These are phyloP conservation scores for Enhydra lutris DNA, from an alignment of 2,113 vertebrate species.

Conservation along the genomic window DNA sequence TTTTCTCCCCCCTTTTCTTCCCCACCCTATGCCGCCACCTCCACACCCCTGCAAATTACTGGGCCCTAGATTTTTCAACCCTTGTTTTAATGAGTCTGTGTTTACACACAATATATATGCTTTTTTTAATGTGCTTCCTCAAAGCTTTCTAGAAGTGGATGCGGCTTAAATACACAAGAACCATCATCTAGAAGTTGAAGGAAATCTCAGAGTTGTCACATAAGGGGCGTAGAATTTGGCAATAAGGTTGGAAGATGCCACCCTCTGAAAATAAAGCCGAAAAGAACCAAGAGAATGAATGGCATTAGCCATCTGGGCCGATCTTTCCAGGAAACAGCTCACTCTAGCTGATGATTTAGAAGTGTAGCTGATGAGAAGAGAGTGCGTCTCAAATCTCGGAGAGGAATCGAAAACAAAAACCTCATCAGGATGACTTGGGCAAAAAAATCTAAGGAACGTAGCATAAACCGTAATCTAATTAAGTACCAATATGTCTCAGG, in stretches of 20 bases:
- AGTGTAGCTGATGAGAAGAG: not conserved
- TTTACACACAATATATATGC: not conserved
- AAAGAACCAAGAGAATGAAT: not conserved
- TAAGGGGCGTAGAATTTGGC: not conserved
- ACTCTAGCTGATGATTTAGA: not conserved
- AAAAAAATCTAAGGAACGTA: not conserved
- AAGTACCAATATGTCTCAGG: not conserved
- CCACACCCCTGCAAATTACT: not conserved
- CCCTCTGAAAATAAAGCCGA: not conserved
- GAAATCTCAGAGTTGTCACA: not conserved
- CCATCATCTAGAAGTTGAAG: not conserved
- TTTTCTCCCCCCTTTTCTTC: not conserved
- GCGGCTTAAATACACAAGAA: not conserved
- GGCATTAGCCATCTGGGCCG: not conserved
- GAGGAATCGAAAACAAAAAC: not conserved
- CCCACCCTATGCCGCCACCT: rapidly evolving
- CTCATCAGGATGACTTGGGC: not conserved
- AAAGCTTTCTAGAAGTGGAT: not conserved
- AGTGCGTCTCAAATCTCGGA: not conserved
- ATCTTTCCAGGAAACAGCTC: not conserved
- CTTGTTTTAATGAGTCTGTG: not conserved
- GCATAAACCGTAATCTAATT: not conserved
- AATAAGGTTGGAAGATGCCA: not conserved
- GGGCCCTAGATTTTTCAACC: not conserved
- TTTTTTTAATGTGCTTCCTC: not conserved